Percentiles rank a stretch among this genome's conserved stretches.
phyloP scores from a whole-genome alignment of 2,888 invertebrate species.

The Tethea ocularis region DNA sequence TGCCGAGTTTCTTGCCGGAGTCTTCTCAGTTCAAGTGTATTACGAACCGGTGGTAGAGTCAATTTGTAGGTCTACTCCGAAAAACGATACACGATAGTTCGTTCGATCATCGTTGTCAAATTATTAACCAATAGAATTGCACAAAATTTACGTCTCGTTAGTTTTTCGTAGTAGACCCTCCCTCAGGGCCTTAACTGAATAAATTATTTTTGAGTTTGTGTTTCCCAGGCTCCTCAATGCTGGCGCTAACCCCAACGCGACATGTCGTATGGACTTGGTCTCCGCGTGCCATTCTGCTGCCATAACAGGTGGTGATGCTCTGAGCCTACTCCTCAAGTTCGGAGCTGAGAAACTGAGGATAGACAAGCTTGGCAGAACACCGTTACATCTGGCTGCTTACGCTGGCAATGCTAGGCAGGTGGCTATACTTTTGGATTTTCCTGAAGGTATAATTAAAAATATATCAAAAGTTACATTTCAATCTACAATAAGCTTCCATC shows the following conservation, averaged over 20 bases:
- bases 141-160: too few relatives aligned
- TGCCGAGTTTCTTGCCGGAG: too few relatives aligned
- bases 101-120: too few relatives aligned
- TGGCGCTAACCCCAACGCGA: slow-evolving; percentile 43
- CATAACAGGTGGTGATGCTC: slow-evolving; percentile 48
- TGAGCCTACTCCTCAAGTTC: slow-evolving; percentile 46
- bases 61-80: too few relatives aligned
- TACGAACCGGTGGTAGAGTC: too few relatives aligned
- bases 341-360: slow-evolving; percentile 47
- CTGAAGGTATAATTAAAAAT: slow-evolving; percentile 31
- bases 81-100: too few relatives aligned
- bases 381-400: slow-evolving; percentile 66
- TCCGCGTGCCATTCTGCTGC: slow-evolving; percentile 60
- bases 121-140: too few relatives aligned
- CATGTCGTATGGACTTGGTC: slow-evolving; percentile 32
- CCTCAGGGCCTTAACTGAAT: too few relatives aligned
- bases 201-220: neutral
- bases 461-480: too few relatives aligned
- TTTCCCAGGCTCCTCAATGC: slow-evolving; percentile 38
- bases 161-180: too few relatives aligned
- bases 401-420: slow-evolving; percentile 51
- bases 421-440: slow-evolving; percentile 42
- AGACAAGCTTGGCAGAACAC: slow-evolving; percentile 60
- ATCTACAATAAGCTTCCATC: too few relatives aligned
- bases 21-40: too few relatives aligned